Evolutionary conservation across 2,797 vertebrate genomes (phyloP).

Genomic region (Protosalanx chinensis): DNA sequence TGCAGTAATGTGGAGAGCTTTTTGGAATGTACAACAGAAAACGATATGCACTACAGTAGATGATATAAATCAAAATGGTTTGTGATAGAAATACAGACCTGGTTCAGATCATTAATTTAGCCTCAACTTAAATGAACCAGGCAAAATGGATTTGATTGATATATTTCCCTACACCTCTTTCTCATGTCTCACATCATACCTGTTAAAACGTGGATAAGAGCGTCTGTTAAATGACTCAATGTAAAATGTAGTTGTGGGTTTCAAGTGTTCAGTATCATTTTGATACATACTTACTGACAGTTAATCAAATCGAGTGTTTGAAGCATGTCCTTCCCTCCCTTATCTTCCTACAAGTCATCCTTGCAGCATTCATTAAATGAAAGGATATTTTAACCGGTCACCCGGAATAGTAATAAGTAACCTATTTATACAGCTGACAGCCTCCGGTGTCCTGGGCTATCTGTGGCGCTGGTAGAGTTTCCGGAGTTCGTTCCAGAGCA

Average conservation of each 20-base stretch:
- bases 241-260: not conserved
- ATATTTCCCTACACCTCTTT: not conserved
- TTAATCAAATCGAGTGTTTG: slow-evolving; percentile 25
- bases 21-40: not conserved
- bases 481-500: slow-evolving; percentile 79
- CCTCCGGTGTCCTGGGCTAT: slow-evolving; percentile 43
- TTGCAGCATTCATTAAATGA: slow-evolving; percentile 36
- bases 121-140: not conserved
- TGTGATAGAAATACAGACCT: not conserved
- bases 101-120: not conserved
- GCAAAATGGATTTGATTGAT: not conserved
- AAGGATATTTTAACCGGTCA: slow-evolving; percentile 28
- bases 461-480: slow-evolving; percentile 59
- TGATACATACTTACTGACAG: not conserved
- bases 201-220: not conserved
- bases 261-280: not conserved
- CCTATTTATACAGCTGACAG: slow-evolving; percentile 14
- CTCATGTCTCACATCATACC: not conserved
- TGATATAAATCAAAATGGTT: not conserved
- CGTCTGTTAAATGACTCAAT: too few relatives aligned
- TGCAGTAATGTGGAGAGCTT: not conserved
- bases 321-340: slow-evolving; percentile 28
- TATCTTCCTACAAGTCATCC: slow-evolving; percentile 15
- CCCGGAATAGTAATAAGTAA: slow-evolving; percentile 46
- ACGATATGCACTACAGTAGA: slow-evolving; percentile 14